Evolutionary conservation across 92 coral and sea anemone species (phyloP).

Genomic region (Galaxea fascicularis): DNA sequence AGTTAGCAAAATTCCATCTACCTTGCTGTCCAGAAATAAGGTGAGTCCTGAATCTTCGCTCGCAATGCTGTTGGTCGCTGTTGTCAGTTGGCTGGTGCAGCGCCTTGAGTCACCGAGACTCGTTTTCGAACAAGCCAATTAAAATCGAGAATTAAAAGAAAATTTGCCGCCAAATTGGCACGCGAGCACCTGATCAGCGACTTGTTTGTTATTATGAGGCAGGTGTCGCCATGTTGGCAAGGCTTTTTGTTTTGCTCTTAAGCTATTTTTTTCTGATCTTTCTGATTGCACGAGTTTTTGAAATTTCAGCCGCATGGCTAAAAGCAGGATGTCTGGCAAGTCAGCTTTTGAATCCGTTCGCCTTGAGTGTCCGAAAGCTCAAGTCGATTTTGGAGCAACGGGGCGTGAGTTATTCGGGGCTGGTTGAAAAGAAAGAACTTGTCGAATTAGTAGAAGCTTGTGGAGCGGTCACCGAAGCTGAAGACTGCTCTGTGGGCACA

Average conservation of each 20-base stretch:
- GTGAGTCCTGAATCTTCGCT: no score
- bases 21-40: not conserved
- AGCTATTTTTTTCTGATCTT: constrained; percentile 87
- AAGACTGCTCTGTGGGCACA: constrained; percentile 66
- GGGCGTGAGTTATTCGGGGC: constrained; percentile 95
- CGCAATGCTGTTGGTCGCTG: no score
- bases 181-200: constrained; percentile 70
- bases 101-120: no score
- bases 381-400: constrained; percentile 93
- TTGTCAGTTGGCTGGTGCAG: no score
- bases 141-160: constrained; percentile 33
- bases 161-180: constrained; percentile 70
- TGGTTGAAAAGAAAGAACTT: constrained; percentile 92
- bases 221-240: constrained; percentile 90
- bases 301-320: constrained; percentile 91
- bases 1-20: not conserved
- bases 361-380: constrained; percentile 93
- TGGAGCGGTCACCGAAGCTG: constrained; percentile 89
- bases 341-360: constrained; percentile 90
- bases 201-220: not conserved
- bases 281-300: constrained; percentile 87
- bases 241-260: constrained; percentile 71
- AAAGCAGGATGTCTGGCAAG: constrained; percentile 94
- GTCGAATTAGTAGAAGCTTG: constrained; percentile 94
- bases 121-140: constrained; percentile 81